Conservation (phyloP, 2,888 invertebrate species). For the Troides oblongomaculatus region DNA sequence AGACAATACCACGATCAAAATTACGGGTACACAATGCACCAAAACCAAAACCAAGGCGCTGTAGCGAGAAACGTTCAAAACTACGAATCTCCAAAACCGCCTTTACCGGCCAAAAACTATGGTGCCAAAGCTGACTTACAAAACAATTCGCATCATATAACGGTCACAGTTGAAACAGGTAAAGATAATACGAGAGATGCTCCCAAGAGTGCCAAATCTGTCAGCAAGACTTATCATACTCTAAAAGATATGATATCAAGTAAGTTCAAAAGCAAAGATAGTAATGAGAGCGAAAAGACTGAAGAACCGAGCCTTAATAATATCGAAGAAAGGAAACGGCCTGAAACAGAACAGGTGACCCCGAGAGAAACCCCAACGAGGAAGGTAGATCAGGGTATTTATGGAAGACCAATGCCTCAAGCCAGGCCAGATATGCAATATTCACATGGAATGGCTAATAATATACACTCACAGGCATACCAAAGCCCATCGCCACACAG, state of each 20-base stretch:
- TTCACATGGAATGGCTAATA: conserved; percentile 61
- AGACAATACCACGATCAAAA: conserved; percentile 77
- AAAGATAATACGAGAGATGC: conserved; percentile 80
- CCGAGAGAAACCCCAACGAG: conserved; percentile 68
- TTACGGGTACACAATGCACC: conserved; percentile 74
- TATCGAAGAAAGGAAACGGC: conserved; percentile 79
- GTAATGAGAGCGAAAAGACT: conserved; percentile 75
- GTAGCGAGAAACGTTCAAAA: conserved; percentile 65
- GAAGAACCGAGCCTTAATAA: conserved; percentile 81
- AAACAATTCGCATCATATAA: conserved; percentile 74
- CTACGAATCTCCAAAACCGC: conserved; percentile 71
- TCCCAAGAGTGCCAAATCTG: conserved; percentile 82
- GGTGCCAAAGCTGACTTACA: conserved; percentile 57
- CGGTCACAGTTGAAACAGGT: conserved; percentile 81
- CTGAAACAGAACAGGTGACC: conserved; percentile 66
- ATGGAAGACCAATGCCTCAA: conserved; percentile 80
- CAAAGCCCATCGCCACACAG: conserved; percentile 73
- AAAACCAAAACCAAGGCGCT: conserved; percentile 60
- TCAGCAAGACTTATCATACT: conserved; percentile 89
- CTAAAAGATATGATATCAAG: conserved; percentile 91
- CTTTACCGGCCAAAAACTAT: conserved; percentile 73
- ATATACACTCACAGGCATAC: conserved; percentile 55
- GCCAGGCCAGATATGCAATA: conserved; percentile 73
- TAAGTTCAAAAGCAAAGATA: conserved; percentile 84
- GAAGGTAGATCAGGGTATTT: conserved; percentile 81